Percentiles rank a stretch among this genome's conserved stretches.
phyloP scores from a whole-genome alignment of 2,113 vertebrate genomes.

The Ageneiosus marmoratus region DNA sequence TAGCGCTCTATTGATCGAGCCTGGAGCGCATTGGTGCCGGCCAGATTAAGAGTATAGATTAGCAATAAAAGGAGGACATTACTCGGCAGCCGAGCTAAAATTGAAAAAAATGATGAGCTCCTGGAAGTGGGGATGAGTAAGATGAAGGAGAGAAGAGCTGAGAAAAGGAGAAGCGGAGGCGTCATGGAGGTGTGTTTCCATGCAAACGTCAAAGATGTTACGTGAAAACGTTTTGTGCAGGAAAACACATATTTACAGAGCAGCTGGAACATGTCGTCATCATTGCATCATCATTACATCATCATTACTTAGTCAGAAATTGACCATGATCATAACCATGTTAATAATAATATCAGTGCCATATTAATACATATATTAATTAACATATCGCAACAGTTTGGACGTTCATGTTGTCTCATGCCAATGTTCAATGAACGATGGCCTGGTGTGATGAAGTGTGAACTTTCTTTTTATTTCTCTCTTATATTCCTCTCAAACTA shows the following conservation, averaged over 20 bases:
- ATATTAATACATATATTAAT: neutral
- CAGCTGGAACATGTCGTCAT: neutral
- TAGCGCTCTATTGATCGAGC: constrained; percentile 69
- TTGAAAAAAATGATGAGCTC: constrained; percentile 64
- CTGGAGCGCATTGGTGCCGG: constrained; percentile 69
- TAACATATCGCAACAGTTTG: neutral
- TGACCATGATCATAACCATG: neutral
- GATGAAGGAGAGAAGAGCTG: constrained; percentile 31
- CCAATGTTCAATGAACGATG: too few relatives aligned
- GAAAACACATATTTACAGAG: neutral
- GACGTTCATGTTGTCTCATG: neutral
- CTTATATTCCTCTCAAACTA: neutral
- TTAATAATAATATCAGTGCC: neutral
- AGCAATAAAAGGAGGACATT: constrained; percentile 79
- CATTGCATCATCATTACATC: neutral
- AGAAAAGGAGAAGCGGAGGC: constrained; percentile 33
- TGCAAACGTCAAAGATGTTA: neutral
- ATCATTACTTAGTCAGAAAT: neutral
- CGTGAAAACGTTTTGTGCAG: neutral
- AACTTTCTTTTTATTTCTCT: neutral
- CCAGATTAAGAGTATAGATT: constrained; percentile 81
- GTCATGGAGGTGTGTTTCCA: neutral
- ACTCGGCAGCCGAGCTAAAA: constrained; percentile 66
- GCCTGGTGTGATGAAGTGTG: neutral
- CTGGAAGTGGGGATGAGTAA: constrained; percentile 56